These are phyloP conservation scores for Drosophila varians DNA, from an alignment of 1,140 invertebrate genomes.

Conservation along the genomic window DNA sequence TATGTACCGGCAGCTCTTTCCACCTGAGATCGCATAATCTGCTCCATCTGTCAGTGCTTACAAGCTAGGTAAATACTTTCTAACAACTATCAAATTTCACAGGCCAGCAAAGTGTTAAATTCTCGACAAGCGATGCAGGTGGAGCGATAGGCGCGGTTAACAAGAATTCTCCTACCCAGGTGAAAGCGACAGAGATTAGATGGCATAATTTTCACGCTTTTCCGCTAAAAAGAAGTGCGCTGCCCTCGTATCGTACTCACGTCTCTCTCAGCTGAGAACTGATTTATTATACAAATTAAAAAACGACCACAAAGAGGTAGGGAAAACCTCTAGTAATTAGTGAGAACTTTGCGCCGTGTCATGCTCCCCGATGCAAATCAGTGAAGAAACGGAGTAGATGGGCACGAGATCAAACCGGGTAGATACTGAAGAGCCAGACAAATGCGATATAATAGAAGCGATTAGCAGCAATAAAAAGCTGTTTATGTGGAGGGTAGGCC, in stretches of 20 bases:
- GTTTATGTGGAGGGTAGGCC: constrained; percentile 40
- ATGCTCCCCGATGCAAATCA: constrained; percentile 40
- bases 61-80: constrained; percentile 55
- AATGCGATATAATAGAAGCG: constrained; percentile 77
- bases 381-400: constrained; percentile 49
- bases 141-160: constrained; percentile 67
- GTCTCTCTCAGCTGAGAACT: constrained; percentile 53
- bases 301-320: constrained; percentile 31
- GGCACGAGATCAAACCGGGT: constrained; percentile 64
- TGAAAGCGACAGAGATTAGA: constrained; percentile 69
- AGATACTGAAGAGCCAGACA: constrained; percentile 53
- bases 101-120: constrained; percentile 66
- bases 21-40: constrained; percentile 23
- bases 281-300: constrained; percentile 81
- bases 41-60: constrained; percentile 27
- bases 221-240: constrained; percentile 46
- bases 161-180: constrained; percentile 55
- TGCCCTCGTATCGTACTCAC: no score
- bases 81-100: constrained; percentile 71
- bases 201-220: constrained; percentile 80
- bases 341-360: constrained; percentile 63
- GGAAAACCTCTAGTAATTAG: constrained; percentile 74
- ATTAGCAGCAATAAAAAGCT: constrained; percentile 76
- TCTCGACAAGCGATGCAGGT: constrained; percentile 73
- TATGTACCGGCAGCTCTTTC: no score